phyloP scores from a whole-genome alignment of 2,797 vertebrate genomes.

The Pseudopleuronectes americanus region DNA sequence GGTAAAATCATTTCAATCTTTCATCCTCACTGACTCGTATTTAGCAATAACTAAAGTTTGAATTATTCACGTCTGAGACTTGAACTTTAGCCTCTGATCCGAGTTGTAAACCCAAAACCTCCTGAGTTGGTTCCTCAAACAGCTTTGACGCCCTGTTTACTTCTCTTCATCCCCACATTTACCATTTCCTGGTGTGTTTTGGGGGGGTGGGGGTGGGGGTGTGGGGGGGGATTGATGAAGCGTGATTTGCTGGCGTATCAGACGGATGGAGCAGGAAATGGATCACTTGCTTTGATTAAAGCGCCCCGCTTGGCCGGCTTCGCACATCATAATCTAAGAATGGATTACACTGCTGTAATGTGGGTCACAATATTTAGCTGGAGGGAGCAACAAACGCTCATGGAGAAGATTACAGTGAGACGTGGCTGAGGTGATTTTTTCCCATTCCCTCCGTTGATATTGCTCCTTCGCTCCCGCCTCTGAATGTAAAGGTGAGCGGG shows the following conservation, averaged over 20 bases:
- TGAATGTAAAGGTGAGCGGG: slow-evolving; percentile 50
- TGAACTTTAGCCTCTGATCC: slow-evolving; percentile 11
- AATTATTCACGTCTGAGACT: slow-evolving; percentile 1
- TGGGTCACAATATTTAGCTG: slow-evolving; percentile 78
- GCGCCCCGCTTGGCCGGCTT: slow-evolving; percentile 70
- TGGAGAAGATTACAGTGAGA: slow-evolving; percentile 37
- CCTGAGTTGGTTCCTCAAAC: slow-evolving; percentile 26
- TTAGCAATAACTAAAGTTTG: not conserved
- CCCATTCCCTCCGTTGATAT: slow-evolving; percentile 41
- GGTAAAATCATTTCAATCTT: too few species aligned
- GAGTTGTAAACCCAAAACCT: slow-evolving; percentile 14
- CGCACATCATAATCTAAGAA: slow-evolving; percentile 79
- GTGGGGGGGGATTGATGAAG: slow-evolving; percentile 51
- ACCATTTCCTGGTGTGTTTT: slow-evolving; percentile 56
- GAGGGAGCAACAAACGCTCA: slow-evolving; percentile 25
- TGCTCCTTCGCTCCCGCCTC: slow-evolving; percentile 22
- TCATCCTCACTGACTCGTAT: too few species aligned
- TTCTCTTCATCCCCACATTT: slow-evolving; percentile 44
- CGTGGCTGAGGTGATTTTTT: slow-evolving; percentile 59
- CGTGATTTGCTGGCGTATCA: slow-evolving; percentile 67
- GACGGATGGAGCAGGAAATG: slow-evolving; percentile 72
- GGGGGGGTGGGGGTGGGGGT: not conserved
- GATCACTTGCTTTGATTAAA: slow-evolving; percentile 82
- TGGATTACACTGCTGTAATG: slow-evolving; percentile 77
- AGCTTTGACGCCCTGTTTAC: slow-evolving; percentile 25